Evolutionary conservation across 1,140 invertebrate species (phyloP).

Genomic region (Helicorthomorpha holstii): DNA sequence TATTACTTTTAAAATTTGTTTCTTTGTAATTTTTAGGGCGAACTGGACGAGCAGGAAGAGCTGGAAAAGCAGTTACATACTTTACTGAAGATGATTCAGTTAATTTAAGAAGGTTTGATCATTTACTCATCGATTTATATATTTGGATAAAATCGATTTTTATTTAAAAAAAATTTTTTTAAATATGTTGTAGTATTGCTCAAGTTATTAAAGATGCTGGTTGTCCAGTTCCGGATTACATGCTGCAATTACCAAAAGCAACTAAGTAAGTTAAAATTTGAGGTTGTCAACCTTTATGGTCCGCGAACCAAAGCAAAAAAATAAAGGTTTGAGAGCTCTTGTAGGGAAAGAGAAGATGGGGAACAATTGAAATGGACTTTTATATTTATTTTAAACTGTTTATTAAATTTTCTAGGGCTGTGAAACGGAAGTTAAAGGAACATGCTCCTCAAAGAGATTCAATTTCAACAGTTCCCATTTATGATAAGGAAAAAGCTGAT

Average conservation of each 20-base stretch:
- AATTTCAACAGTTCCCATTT: slow-evolving; percentile 38
- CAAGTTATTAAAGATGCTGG: slow-evolving; percentile 71
- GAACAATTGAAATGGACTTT: slow-evolving; percentile 7
- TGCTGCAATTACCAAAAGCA: slow-evolving; percentile 56
- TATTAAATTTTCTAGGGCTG: slow-evolving; percentile 35
- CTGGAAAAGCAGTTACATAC: slow-evolving; percentile 79
- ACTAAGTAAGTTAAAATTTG: slow-evolving; percentile 16
- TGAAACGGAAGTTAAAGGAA: slow-evolving; percentile 37
- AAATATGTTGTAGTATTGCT: slow-evolving; percentile 49
- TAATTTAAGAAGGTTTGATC: slow-evolving; percentile 56
- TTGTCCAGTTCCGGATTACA: slow-evolving; percentile 74
- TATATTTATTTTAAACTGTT: neutral
- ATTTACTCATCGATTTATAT: neutral
- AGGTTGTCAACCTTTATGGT: neutral
- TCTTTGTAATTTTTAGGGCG: slow-evolving; percentile 36
- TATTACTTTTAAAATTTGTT: neutral
- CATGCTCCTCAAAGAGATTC: slow-evolving; percentile 39
- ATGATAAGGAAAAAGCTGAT: slow-evolving; percentile 18
- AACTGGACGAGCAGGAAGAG: slow-evolving; percentile 79
- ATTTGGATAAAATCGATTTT: neutral
- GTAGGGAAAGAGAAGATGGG: too few relatives aligned
- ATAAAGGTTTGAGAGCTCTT: too few relatives aligned
- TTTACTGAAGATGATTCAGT: slow-evolving; percentile 74
- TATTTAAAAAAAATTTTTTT: neutral
- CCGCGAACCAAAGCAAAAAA: too few relatives aligned